Evolutionary conservation across 2,113 vertebrate genomes (phyloP).

Genomic region (Oostethus manadensis): DNA sequence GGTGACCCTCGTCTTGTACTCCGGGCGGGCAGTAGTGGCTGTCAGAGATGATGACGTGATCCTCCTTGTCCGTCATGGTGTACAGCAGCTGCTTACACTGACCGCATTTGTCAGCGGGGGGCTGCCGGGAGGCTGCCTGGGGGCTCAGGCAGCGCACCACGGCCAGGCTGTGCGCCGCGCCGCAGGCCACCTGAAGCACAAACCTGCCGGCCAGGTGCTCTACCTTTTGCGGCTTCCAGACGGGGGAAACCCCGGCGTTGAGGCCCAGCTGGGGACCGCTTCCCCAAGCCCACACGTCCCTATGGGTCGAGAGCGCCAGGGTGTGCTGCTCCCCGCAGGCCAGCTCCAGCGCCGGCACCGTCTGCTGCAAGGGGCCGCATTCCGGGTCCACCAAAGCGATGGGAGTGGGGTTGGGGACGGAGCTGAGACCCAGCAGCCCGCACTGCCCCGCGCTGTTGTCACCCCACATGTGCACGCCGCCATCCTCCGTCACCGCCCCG

Average conservation of each 20-base stretch:
- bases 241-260: slow-evolving; percentile 73
- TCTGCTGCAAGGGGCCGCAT: slow-evolving; percentile 63
- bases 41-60: slow-evolving; percentile 98
- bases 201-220: slow-evolving; percentile 84
- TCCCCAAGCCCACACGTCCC: slow-evolving; percentile 96
- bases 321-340: slow-evolving; percentile 90
- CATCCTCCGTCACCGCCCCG: slow-evolving; percentile 86
- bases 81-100: slow-evolving; percentile 92
- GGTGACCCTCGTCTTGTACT: slow-evolving; percentile 65
- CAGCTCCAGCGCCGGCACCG: slow-evolving; percentile 81
- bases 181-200: slow-evolving; percentile 90
- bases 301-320: slow-evolving; percentile 79
- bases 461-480: slow-evolving; percentile 92
- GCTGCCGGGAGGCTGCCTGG: slow-evolving; percentile 75
- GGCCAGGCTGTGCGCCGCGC: slow-evolving; percentile 87
- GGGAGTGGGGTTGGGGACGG: slow-evolving; percentile 79
- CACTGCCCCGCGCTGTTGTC: slow-evolving; percentile 90
- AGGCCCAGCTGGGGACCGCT: slow-evolving; percentile 88
- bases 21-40: slow-evolving; percentile 86
- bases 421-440: slow-evolving; percentile 72
- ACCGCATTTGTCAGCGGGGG: slow-evolving; percentile 84
- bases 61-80: slow-evolving; percentile 97
- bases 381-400: slow-evolving; percentile 80
- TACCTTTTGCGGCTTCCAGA: slow-evolving; percentile 87
- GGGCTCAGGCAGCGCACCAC: slow-evolving; percentile 82